Evolutionary conservation across 2,888 invertebrate genomes (phyloP), one percentile per base, ranked within the genome.

Genomic region (Pycnomerus fuliginosus): DNA sequence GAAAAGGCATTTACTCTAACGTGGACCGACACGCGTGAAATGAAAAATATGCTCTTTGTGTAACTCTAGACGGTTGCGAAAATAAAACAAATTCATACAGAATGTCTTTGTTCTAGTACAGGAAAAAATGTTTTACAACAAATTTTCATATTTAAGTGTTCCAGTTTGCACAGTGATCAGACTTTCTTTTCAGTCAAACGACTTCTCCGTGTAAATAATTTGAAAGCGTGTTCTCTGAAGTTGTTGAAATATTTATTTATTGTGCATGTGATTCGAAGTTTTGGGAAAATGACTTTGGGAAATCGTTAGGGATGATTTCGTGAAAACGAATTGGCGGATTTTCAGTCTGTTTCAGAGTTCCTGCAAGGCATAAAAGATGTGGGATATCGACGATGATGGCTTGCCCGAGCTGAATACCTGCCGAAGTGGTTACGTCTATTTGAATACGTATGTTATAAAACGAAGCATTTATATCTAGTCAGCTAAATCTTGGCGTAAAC

Each of bases 11-110:
- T 34, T 24, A 16, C n/a, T 3, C 3, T 14, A 25, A 39, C 23
- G 15, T 3, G 23, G 20, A 39, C 31, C 11, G 23, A 32, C 27
- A 32, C 31, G 25, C 27, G 27, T 35, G 35, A 42, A 35, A 42
- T 30, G 41, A 42, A 34, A 41, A 28, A 22, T 38, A 2, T 31
- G 23, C 16, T 39, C 32, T 39, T 39, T 32, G 32, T 29, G 37
- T 29, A 37, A 37, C 23, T 12, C 11, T 14, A 37, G 29, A n/a
- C 23, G 3, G 4, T 12, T 37, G 37, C 13, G 20, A 29, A 37
- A 29, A 8, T 22, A 22, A 17, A 29, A 13, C 14, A 7, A 16
- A 36, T 16, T 12, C 28, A 17, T 11, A 36, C 7, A 25, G 5
- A 34, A 34, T 23, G 20, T 17, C 35, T 35, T 35, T 35, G 20